These are phyloP conservation scores for Boloria selene DNA, from an alignment of 2,888 invertebrate genomes.

Conservation along the genomic window DNA sequence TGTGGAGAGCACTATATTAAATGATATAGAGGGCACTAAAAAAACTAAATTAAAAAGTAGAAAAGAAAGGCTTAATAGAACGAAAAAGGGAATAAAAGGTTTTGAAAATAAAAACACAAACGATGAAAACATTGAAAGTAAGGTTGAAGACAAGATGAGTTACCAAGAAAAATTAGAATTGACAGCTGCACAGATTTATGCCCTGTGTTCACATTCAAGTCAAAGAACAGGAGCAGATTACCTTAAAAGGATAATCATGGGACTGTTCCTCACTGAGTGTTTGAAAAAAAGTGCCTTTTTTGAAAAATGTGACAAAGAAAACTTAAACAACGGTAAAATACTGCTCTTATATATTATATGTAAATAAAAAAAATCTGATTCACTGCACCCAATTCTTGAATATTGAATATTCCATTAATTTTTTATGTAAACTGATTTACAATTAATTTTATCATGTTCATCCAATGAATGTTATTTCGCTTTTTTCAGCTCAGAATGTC, in stretches of 20 bases:
- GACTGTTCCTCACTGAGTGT: slow-evolving; percentile 87
- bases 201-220: slow-evolving; percentile 85
- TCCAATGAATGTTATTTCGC: background rate
- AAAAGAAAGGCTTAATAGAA: slow-evolving; percentile 69
- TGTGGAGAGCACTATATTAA: slow-evolving; percentile 57
- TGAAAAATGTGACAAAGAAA: slow-evolving; percentile 56
- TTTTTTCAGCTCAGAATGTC: slow-evolving; percentile 55
- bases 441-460: background rate
- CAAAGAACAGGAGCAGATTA: slow-evolving; percentile 85
- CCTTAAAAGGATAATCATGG: slow-evolving; percentile 89
- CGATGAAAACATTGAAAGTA: slow-evolving; percentile 55
- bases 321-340: slow-evolving; percentile 53
- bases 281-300: slow-evolving; percentile 87
- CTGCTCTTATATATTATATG: too few relatives aligned
- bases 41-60: slow-evolving; percentile 71
- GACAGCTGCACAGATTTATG: slow-evolving; percentile 78
- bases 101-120: slow-evolving; percentile 55
- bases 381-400: too few relatives aligned
- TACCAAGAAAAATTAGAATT: slow-evolving; percentile 64
- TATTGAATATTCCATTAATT: too few relatives aligned
- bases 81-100: slow-evolving; percentile 62
- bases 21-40: slow-evolving; percentile 70
- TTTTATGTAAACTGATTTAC: background rate
- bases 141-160: slow-evolving; percentile 57
- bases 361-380: background rate